These are phyloP conservation scores for Ctenopoma multispine DNA, from an alignment of 2,797 vertebrate genomes.

Conservation along the genomic window DNA sequence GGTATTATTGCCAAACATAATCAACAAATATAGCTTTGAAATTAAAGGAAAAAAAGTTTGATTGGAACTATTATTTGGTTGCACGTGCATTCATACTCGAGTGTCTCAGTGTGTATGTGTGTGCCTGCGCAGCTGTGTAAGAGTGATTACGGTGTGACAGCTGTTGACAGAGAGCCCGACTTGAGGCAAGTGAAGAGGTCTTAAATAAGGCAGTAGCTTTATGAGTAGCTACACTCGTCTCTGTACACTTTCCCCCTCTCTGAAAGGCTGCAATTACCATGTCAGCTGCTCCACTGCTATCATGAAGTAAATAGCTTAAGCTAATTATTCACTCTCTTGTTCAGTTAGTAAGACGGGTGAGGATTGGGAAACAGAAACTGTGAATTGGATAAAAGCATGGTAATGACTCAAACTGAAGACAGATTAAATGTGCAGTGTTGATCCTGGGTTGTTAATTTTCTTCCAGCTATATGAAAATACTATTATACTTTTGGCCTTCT, in stretches of 20 bases:
- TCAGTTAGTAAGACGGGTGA: constrained; percentile 41
- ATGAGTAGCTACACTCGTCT: constrained; percentile 59
- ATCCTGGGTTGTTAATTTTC: constrained; percentile 29
- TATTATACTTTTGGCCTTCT: constrained; percentile 6
- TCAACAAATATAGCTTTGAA: constrained; percentile 55
- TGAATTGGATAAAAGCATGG: constrained; percentile 44
- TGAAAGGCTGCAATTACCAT: constrained; percentile 77
- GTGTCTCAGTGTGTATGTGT: constrained; percentile 5
- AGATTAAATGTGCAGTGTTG: constrained; percentile 45
- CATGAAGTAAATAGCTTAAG: constrained; percentile 66
- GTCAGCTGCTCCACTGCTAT: constrained; percentile 71
- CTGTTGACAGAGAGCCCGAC: constrained; percentile 67
- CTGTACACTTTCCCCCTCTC: constrained; percentile 48
- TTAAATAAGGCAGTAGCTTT: constrained; percentile 72
- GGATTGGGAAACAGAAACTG: constrained; percentile 27
- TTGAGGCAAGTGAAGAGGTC: constrained; percentile 67
- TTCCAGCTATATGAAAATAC: constrained; percentile 45
- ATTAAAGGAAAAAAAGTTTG: constrained; percentile 42
- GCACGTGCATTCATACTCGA: constrained; percentile 29
- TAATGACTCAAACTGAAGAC: constrained; percentile 28
- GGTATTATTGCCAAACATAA: constrained; percentile 55
- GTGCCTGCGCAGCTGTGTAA: constrained; percentile 53
- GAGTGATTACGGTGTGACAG: constrained; percentile 61
- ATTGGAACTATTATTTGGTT: constrained; percentile 56
- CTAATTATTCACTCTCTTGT: constrained; percentile 71